A percentile compares a stretch with the other conserved stretches of the same genome.
phyloP scores from a whole-genome alignment of 2,888 invertebrate species.

The Rapana venosa region DNA sequence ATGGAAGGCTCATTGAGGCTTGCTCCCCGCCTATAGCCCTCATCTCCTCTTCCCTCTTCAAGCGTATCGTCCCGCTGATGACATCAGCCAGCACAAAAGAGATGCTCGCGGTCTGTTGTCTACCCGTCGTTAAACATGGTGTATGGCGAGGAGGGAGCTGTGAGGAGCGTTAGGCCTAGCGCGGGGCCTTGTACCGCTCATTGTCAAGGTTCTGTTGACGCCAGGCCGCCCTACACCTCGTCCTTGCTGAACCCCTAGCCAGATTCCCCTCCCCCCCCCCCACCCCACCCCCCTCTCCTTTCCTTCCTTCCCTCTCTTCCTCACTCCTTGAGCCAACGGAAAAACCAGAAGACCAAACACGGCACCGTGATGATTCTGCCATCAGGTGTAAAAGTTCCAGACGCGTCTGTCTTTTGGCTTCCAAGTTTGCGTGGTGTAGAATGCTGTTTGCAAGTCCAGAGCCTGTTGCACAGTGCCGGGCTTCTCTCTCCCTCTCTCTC shows the following conservation, averaged over 20 bases:
- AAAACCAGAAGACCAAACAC: constrained; percentile 27
- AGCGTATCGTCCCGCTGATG: background rate
- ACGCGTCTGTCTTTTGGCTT: too few relatives aligned
- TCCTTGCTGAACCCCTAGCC: too few relatives aligned
- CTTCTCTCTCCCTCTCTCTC: too few relatives aligned
- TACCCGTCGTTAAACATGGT: background rate
- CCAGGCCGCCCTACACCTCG: too few relatives aligned
- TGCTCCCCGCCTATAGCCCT: background rate
- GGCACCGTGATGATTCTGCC: constrained; percentile 17
- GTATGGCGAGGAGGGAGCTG: background rate
- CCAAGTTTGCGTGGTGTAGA: too few relatives aligned
- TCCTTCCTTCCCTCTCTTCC: too few relatives aligned
- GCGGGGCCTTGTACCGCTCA: too few relatives aligned
- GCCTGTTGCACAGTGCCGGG: too few relatives aligned
- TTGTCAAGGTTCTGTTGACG: too few relatives aligned
- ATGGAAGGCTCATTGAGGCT: background rate
- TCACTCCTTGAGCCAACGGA: background rate
- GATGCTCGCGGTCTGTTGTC: background rate
- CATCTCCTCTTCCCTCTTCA: background rate
- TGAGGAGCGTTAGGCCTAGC: background rate
- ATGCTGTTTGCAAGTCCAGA: too few relatives aligned
- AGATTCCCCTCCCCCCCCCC: too few relatives aligned
- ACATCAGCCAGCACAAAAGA: background rate
- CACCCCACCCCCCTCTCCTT: too few relatives aligned
- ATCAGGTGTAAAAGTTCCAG: background rate